Evolutionary conservation across 1,140 invertebrate species (phyloP), one percentile per base, ranked within the genome.

Genomic region (Galleria mellonella): DNA sequence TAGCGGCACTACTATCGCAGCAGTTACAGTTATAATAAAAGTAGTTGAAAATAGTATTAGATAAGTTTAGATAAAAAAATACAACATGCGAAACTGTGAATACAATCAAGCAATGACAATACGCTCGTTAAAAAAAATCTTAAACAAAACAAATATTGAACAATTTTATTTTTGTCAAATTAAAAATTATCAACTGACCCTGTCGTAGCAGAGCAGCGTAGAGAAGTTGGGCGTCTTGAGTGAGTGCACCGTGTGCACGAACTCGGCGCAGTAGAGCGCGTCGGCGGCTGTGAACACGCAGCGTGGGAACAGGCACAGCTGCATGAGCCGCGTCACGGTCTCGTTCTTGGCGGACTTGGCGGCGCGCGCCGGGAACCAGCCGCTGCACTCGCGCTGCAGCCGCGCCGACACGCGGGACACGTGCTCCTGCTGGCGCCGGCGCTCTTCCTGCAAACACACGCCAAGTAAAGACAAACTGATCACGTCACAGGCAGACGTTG

Each of bases 141-240:
- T n/a, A n/a, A n/a, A n/a, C n/a, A n/a, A n/a, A n/a, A n/a, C n/a
- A n/a, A n/a, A n/a, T n/a, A n/a, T n/a, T n/a, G n/a, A n/a, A n/a
- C n/a, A n/a, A n/a, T n/a, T n/a, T n/a, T n/a, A n/a, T n/a, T n/a
- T n/a, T n/a, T n/a, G n/a, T n/a, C n/a, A n/a, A n/a, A n/a, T n/a
- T n/a, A n/a, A n/a, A n/a, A n/a, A n/a, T n/a, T n/a, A n/a, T n/a
- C n/a, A n/a, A 77, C 89, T 90, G 87, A 98, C 96, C 87, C 97
- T 89, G 87, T 99, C 98, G 74, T 98, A 99, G 76, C 97, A 99
- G 29, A 99, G 91, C 14, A 99, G 88, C 0, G 98, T 99, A 9
- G 97, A 97, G 86, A 99, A 99, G 87, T 99, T 98, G 11, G 96
- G 94, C 31, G 97, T 99, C 82, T 97, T 97, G 33, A 99, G 88